Percentiles rank a stretch among this genome's conserved stretches.
These are phyloP conservation scores for Aplochiton taeniatus DNA, from an alignment of 2,797 vertebrate genomes.

Conservation along the genomic window DNA sequence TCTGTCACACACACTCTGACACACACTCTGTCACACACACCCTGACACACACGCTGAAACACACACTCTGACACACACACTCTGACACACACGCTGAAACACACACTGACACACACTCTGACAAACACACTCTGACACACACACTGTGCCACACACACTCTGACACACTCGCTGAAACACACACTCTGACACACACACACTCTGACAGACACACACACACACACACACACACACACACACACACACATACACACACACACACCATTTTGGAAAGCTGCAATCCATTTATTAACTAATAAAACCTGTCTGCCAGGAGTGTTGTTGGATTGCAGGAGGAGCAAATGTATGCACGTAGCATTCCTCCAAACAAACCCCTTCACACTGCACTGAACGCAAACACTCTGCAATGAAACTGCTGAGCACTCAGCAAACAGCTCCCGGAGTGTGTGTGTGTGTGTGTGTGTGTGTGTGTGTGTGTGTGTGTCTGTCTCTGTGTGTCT, in stretches of 20 bases:
- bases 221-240: background rate
- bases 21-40: background rate
- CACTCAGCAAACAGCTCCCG: constrained; percentile 1
- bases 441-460: background rate
- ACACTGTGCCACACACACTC: too few species aligned
- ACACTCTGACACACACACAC: too few species aligned
- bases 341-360: background rate
- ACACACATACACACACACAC: background rate
- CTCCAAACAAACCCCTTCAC: background rate
- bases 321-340: constrained; percentile 3
- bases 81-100: constrained; percentile 17
- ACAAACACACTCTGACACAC: background rate
- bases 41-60: background rate
- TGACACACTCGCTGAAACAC: too few species aligned
- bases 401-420: constrained; percentile 4
- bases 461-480: background rate
- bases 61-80: constrained; percentile 14
- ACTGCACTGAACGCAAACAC: background rate
- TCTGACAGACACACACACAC: too few species aligned
- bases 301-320: background rate
- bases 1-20: too few species aligned
- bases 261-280: background rate
- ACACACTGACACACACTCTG: constrained; percentile 22
- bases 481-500: background rate
- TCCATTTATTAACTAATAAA: constrained; percentile 10